phyloP scores from a whole-genome alignment of 2,113 vertebrate genomes.

The Bos taurus region DNA sequence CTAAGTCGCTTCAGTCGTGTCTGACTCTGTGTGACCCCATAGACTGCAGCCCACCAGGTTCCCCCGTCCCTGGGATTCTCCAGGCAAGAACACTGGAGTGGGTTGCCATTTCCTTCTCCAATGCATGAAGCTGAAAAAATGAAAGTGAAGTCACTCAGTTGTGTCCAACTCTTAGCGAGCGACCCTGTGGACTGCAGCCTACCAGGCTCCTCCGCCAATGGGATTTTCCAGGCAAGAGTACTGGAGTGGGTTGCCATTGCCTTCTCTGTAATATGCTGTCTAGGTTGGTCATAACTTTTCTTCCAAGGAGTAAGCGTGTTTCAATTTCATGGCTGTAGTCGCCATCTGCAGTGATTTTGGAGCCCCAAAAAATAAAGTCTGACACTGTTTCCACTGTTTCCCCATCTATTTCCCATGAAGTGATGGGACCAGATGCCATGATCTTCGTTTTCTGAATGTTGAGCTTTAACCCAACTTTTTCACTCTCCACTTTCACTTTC shows the following conservation, averaged over 20 bases:
- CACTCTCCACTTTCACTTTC: background rate
- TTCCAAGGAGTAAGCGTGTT: background rate
- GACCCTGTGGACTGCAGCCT: no score
- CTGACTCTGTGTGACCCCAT: no score
- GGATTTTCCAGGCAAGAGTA: no score
- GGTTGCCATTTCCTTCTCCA: no score
- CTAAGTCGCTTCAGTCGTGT: no score
- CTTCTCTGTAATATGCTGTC: background rate
- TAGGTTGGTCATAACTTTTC: background rate
- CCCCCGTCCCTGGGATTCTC: no score
- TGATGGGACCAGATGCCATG: background rate
- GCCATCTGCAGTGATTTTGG: background rate
- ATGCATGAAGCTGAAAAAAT: no score
- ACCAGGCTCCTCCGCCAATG: accelerated
- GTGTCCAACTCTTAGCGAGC: no score
- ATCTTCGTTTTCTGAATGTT: background rate
- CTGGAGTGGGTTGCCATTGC: no score
- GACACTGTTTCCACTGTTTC: background rate
- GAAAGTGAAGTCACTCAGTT: no score
- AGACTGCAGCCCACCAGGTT: no score
- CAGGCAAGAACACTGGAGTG: no score
- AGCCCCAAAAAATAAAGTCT: background rate
- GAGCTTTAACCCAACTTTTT: background rate
- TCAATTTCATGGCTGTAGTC: background rate
- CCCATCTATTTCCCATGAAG: background rate